Base-by-base conservation (phyloP, 2,888 invertebrate species). In the Pomacea canaliculata region DNA sequence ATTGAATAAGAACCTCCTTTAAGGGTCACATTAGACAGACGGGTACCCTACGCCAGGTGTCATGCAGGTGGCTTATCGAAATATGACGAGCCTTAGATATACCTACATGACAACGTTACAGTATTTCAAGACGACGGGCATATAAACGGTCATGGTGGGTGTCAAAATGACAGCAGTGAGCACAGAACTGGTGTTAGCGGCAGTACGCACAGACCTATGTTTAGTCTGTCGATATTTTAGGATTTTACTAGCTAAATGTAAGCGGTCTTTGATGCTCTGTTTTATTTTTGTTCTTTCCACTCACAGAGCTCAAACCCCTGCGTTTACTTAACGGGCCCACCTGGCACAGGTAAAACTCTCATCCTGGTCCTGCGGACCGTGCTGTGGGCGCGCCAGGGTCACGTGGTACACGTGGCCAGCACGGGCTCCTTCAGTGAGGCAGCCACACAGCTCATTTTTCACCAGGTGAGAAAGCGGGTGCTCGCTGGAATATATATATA, bases 311-410 rank as follows among this genome's bases (percentile, higher is more conserved):
- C 48, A 3, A 68, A 62, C n/a, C 23, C 23, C 46, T 62, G 37
- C 48, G 62, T 74, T 48, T 74, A 74, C 37, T 27, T 74, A 48
- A 60, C 69, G 0, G 74, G 74, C 16, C 74, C 74, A 12, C 74
- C 74, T 16, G 74, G 74, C 62, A 74, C 74, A 27, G 74, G 74
- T n/a, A 74, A 74, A 68, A 74, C 74, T 10, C 62, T 74, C 46
- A 46, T 74, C 48, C 69, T 74, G 23, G 49, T 74, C n/a, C 63
- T 74, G 60, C 49, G 60, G 49, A 68, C 74, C 8, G 16, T 74
- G 51, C 59, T 68, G 63, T 74, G 74, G 74, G 46, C 27, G 13
- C 23, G 62, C 1, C n/a, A 10, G 23, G 74, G 74, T 27, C 69
- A 69, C 27, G n/a, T 23, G 19, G 74, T 74, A 16, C 74, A 74